A percentile compares a stretch with the other conserved stretches of the same genome.
These are phyloP conservation scores for Tetramorium alpestre DNA, from an alignment of 1,140 invertebrate genomes.

Conservation along the genomic window DNA sequence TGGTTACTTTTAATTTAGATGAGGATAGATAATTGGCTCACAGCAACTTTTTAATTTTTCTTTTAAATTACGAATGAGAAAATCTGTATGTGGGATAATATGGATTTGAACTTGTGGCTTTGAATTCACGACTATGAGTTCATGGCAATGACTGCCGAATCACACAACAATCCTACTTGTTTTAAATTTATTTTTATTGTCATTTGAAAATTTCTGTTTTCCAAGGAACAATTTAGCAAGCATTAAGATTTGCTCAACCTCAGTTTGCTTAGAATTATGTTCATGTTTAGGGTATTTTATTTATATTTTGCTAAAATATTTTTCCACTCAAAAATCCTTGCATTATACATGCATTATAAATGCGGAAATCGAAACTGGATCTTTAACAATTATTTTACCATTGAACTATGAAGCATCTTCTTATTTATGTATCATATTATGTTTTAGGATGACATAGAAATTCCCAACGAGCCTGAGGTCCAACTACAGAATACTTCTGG, in stretches of 20 bases:
- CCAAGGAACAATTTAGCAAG: neutral
- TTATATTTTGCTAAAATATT: neutral
- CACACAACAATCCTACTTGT: neutral
- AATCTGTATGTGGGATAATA: too few relatives aligned
- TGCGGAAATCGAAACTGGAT: neutral
- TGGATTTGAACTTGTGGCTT: too few relatives aligned
- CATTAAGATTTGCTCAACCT: neutral
- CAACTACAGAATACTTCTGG: slow-evolving; percentile 83
- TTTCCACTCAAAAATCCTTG: neutral
- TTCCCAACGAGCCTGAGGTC: slow-evolving; percentile 85
- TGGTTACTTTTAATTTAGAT: too few relatives aligned
- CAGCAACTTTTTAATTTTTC: too few relatives aligned
- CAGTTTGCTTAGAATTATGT: neutral
- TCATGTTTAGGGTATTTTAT: neutral
- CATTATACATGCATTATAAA: neutral
- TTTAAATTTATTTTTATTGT: neutral
- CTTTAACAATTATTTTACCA: neutral
- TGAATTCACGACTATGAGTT: too few relatives aligned
- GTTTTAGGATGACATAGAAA: slow-evolving; percentile 82
- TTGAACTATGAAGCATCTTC: too few relatives aligned
- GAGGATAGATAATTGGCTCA: too few relatives aligned
- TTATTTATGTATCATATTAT: slow-evolving; percentile 13
- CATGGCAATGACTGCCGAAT: too few relatives aligned
- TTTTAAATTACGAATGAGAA: too few relatives aligned
- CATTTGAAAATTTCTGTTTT: neutral